Base-by-base conservation (phyloP, 1,140 invertebrate genomes). In the Solenopsis invicta region DNA sequence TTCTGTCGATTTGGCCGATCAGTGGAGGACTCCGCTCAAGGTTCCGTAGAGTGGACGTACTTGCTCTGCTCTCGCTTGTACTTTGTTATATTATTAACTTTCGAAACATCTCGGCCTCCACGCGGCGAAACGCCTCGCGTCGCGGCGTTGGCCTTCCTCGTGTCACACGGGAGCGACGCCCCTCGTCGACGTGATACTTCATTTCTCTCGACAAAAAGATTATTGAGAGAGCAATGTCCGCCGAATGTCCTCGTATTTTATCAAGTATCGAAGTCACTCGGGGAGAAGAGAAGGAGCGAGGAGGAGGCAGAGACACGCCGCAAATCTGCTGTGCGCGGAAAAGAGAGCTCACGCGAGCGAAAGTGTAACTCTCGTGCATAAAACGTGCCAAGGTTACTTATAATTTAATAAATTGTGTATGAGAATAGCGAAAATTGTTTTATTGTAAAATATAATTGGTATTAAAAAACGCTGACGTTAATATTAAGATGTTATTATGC, bases 21-120 rank as follows among this genome's bases (percentile, higher is more conserved):
- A 64, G 48, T 69, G 82, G 56, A 81, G 75, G 89, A 89, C 78
- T 67, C 29, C 29, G 71, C 24, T 90, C 89, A 90, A 90, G 86
- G 89, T 69, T 87, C 18, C 50, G 18, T 37, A 54, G 41, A 82
- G 62, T 74, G 50, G 77, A 86, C 59, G 87, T 87, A 84, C 76
- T 89, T 87, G 84, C 54, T 74, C 75, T 77, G 61, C 64, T 89
- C 84, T 80, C 48, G 66, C 61, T 50, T 59, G 50, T 61, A 71
- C 88, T 85, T 87, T 80, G 88, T 80, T 64, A 84, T 85, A 84
- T 87, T 89, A 56, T 87, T 75, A 81, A 89, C 88, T 90, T 90
- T 90, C 89, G 75, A 89, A 90, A 90, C 66, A 66, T 85, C 80
- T 71, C 61, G 66, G 21, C 78, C 80, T 84, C 54, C 37, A 29